Conservation (phyloP, 2,113 vertebrate species). For the Grammomys surdaster region DNA sequence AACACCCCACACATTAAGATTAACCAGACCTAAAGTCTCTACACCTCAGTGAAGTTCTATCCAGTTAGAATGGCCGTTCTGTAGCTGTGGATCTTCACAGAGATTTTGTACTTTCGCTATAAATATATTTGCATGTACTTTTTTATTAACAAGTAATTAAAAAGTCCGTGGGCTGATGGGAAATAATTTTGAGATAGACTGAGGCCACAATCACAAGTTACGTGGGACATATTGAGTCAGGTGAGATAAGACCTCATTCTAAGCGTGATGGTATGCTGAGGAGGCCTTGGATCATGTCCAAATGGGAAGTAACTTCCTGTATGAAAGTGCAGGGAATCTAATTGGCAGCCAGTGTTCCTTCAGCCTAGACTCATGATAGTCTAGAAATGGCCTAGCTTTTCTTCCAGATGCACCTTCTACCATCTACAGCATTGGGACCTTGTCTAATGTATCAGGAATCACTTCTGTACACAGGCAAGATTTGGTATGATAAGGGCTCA, state of each 20-base stretch:
- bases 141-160: neutral
- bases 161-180: neutral
- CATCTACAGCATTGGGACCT: neutral
- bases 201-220: neutral
- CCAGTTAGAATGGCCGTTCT: neutral
- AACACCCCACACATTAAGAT: neutral
- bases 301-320: accelerated
- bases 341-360: accelerated
- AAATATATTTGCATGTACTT: neutral
- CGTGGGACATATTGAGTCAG: accelerated
- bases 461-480: too few species aligned
- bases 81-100: neutral
- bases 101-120: neutral
- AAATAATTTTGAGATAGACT: neutral
- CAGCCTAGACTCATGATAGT: accelerated
- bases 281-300: too few species aligned
- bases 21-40: neutral
- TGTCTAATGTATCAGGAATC: neutral
- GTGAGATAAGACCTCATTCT: neutral
- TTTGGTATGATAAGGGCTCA: too few species aligned
- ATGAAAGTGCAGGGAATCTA: too few species aligned
- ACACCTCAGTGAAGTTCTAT: neutral
- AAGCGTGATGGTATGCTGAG: neutral
- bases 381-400: accelerated
- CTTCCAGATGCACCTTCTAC: accelerated